A percentile compares a stretch with the other conserved stretches of the same genome.
Evolutionary conservation across 2,113 vertebrate genomes (phyloP).

Genomic region (Halichoerus grypus): DNA sequence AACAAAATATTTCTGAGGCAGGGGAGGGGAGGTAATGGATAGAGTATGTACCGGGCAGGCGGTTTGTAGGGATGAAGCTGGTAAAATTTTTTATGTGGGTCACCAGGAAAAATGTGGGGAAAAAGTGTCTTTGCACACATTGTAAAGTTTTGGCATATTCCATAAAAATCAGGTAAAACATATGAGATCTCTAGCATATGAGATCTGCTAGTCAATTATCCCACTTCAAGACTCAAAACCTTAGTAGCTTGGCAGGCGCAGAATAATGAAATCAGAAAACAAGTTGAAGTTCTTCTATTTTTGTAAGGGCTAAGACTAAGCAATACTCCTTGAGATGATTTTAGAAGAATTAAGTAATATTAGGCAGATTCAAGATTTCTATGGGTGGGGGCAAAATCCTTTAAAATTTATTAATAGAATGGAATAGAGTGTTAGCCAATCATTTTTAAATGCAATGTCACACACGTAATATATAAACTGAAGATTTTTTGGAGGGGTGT

Average conservation of each 20-base stretch:
- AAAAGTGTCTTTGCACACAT: background rate
- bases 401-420: conserved; percentile 61
- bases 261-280: conserved; percentile 33
- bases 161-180: conserved; percentile 4
- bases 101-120: background rate
- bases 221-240: conserved; percentile 58
- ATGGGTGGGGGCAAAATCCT: background rate
- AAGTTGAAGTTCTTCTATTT: background rate
- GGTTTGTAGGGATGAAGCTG: background rate
- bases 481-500: conserved; percentile 75
- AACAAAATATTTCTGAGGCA: background rate
- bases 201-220: background rate
- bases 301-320: conserved; percentile 32
- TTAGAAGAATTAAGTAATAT: conserved; percentile 36
- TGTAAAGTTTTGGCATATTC: background rate
- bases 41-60: background rate
- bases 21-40: background rate
- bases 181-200: background rate
- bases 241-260: conserved; percentile 53
- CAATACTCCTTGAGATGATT: conserved; percentile 43
- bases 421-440: conserved; percentile 25
- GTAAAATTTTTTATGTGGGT: background rate
- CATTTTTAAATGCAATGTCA: conserved; percentile 67
- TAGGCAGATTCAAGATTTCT: background rate
- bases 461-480: conserved; percentile 75